Conservation (phyloP, 2,888 invertebrate species). For the Cephus pygmeus region DNA sequence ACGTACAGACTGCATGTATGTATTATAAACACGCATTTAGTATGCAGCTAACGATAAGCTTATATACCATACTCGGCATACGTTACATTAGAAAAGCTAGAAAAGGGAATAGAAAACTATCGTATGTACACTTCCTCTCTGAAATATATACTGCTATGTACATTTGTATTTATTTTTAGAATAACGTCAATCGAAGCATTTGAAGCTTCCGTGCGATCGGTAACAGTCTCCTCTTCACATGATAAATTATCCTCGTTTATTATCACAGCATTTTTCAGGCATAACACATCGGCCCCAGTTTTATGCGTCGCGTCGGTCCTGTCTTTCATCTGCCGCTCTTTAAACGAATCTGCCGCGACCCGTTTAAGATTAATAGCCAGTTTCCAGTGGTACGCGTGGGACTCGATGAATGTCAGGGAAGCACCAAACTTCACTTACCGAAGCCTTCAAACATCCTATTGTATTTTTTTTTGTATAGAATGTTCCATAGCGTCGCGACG, state of each 20-base stretch:
- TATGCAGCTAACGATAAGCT: background rate
- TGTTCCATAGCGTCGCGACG: background rate
- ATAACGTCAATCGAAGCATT: background rate
- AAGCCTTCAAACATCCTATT: background rate
- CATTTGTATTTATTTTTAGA: background rate
- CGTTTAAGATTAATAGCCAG: background rate
- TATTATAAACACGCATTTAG: background rate
- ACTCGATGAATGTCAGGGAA: background rate
- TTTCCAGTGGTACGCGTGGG: background rate
- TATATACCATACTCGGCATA: background rate
- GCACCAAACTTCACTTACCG: background rate
- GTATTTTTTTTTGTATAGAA: background rate
- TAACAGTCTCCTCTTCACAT: slow-evolving; percentile 4
- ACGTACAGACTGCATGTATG: background rate
- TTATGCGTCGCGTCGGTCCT: slow-evolving; percentile 2
- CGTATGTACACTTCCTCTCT: background rate
- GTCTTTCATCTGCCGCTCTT: slow-evolving; percentile 5
- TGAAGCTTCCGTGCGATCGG: background rate
- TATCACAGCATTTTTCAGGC: background rate
- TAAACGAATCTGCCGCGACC: background rate
- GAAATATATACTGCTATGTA: background rate
- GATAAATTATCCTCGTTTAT: slow-evolving; percentile 3
- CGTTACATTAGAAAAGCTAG: background rate
- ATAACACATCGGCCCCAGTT: slow-evolving; percentile 1
- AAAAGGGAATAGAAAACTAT: background rate